Percentiles rank a stretch among this genome's conserved stretches.
phyloP scores from a whole-genome alignment of 2,113 vertebrate species.

The Rhinoderma darwinii region DNA sequence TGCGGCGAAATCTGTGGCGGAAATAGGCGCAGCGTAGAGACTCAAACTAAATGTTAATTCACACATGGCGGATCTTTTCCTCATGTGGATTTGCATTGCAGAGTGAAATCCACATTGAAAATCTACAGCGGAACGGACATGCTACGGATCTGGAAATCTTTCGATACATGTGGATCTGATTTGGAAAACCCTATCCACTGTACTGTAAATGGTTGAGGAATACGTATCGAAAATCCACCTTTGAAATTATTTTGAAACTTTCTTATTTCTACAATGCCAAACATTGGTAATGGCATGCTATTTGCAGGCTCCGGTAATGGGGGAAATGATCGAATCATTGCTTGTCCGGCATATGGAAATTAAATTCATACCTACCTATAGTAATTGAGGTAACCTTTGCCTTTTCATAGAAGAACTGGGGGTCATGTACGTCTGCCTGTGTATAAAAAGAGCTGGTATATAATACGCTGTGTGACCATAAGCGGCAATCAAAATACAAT shows the following conservation, averaged over 20 bases:
- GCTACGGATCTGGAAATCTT: no score
- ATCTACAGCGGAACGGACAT: no score
- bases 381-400: conserved; percentile 73
- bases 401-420: conserved; percentile 81
- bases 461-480: background rate
- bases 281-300: background rate
- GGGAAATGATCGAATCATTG: background rate
- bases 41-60: no score
- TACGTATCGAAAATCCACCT: background rate
- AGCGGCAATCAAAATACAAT: background rate
- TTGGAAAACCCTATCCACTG: no score
- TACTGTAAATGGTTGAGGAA: background rate
- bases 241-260: background rate
- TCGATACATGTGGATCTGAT: no score
- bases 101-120: no score
- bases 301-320: background rate
- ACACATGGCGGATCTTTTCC: no score
- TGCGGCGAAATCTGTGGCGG: no score
- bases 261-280: background rate
- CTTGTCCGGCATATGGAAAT: background rate
- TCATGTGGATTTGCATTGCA: no score
- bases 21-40: no score
- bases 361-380: conserved; percentile 78
- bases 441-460: background rate
- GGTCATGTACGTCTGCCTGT: conserved; percentile 82